Evolutionary conservation across 2,797 vertebrate genomes (phyloP).

Genomic region (Scomberomorus guttatus): DNA sequence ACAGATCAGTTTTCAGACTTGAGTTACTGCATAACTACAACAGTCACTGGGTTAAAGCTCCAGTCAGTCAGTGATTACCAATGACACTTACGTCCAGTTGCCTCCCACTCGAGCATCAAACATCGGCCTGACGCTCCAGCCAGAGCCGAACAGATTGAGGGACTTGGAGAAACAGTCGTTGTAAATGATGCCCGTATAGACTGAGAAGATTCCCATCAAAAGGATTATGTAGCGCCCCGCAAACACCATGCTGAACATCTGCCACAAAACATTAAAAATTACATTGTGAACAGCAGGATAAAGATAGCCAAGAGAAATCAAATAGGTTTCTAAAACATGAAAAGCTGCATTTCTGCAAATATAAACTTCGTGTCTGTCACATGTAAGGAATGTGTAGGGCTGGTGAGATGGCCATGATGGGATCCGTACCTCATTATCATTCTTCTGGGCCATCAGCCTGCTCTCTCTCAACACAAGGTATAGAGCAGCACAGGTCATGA

Average conservation of each 20-base stretch:
- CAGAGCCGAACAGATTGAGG: constrained; percentile 94
- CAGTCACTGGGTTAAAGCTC: background rate
- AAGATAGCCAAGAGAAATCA: background rate
- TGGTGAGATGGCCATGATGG: constrained; percentile 29
- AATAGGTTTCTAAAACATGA: background rate
- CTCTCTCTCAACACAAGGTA: constrained; percentile 96
- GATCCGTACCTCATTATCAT: constrained; percentile 93
- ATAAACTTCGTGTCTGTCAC: background rate
- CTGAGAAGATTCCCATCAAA: constrained; percentile 96
- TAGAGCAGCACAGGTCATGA: constrained; percentile 95
- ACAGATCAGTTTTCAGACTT: background rate
- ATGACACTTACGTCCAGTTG: constrained; percentile 93
- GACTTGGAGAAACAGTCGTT: constrained; percentile 99
- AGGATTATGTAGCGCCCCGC: constrained; percentile 97
- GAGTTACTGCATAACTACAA: background rate
- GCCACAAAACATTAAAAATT: background rate
- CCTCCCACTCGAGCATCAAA: constrained; percentile 77
- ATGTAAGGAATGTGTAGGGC: background rate
- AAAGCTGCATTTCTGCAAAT: background rate
- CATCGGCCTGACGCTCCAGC: constrained; percentile 96
- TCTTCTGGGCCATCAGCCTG: constrained; percentile 95
- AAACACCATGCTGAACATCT: constrained; percentile 98
- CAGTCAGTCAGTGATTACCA: background rate
- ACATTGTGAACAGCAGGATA: background rate
- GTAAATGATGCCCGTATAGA: constrained; percentile 98